These are phyloP conservation scores for Apamea anceps DNA, from an alignment of 2,888 invertebrate species.

Conservation along the genomic window DNA sequence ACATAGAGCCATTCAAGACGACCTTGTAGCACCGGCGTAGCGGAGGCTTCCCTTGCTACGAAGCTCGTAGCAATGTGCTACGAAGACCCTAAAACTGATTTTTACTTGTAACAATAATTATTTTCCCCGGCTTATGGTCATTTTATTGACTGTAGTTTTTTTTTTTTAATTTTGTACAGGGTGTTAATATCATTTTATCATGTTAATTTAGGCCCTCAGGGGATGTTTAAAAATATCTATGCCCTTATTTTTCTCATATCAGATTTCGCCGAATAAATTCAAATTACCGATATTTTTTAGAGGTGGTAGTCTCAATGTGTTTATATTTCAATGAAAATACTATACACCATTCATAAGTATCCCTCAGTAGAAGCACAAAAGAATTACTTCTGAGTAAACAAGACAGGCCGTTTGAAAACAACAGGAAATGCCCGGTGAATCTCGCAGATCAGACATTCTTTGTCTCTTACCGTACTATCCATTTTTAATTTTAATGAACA, in stretches of 20 bases:
- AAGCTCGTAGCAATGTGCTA: slow-evolving; percentile 71
- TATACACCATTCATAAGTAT: slow-evolving; percentile 28
- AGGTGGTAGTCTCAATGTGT: background rate
- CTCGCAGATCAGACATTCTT: slow-evolving; percentile 61
- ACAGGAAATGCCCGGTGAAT: slow-evolving; percentile 69
- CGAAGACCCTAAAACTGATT: slow-evolving; percentile 44
- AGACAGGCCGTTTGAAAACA: slow-evolving; percentile 46
- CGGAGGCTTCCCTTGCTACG: slow-evolving; percentile 62
- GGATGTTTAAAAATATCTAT: background rate
- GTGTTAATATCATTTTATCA: background rate
- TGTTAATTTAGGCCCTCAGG: background rate
- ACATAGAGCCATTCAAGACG: slow-evolving; percentile 71
- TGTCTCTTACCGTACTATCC: slow-evolving; percentile 44
- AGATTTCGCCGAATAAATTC: background rate
- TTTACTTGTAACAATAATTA: background rate
- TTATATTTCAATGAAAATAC: slow-evolving; percentile 3
- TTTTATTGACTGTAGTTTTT: background rate
- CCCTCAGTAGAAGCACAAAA: slow-evolving; percentile 56
- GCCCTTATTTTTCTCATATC: background rate
- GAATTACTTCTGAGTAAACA: slow-evolving; percentile 66
- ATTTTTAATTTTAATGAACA: slow-evolving; percentile 36
- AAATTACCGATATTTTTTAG: background rate
- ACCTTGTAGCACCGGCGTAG: slow-evolving; percentile 75
- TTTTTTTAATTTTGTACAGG: background rate
- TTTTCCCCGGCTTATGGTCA: background rate